A percentile compares a stretch with the other conserved stretches of the same genome.
phyloP scores from a whole-genome alignment of 2,113 vertebrate species.

The Neofelis nebulosa region DNA sequence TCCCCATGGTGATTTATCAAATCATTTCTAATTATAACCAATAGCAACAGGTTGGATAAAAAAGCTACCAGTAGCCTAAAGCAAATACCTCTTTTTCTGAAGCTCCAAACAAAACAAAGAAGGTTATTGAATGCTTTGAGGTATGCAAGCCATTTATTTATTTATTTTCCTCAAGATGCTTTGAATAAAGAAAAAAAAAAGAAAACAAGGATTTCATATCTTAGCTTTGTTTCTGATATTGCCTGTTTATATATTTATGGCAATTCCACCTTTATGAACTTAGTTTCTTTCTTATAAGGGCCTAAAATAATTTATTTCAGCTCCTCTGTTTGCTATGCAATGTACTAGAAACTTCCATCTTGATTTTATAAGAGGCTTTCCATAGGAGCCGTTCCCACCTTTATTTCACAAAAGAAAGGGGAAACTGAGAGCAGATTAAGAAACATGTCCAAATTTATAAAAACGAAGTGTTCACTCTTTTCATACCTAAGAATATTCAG shows the following conservation, averaged over 20 bases:
- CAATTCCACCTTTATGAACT: background rate
- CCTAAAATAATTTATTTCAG: background rate
- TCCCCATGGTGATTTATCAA: background rate
- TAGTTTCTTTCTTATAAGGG: background rate
- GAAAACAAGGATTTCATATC: background rate
- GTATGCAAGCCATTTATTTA: background rate
- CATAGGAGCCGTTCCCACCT: background rate
- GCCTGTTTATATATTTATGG: background rate
- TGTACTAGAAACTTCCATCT: background rate
- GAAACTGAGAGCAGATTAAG: background rate
- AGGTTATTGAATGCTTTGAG: background rate
- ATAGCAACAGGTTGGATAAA: background rate
- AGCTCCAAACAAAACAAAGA: background rate
- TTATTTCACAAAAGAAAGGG: background rate
- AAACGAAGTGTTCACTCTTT: background rate
- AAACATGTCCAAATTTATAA: conserved; percentile 7
- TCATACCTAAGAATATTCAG: background rate
- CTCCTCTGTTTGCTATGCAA: background rate
- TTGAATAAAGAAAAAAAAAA: background rate
- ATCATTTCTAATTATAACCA: conserved; percentile 38
- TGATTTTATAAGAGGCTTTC: background rate
- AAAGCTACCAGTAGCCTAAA: background rate
- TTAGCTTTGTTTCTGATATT: background rate
- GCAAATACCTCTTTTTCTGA: background rate
- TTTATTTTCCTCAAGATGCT: background rate